Base-by-base conservation (phyloP, 2,113 vertebrate species). In the Mungos mungo region DNA sequence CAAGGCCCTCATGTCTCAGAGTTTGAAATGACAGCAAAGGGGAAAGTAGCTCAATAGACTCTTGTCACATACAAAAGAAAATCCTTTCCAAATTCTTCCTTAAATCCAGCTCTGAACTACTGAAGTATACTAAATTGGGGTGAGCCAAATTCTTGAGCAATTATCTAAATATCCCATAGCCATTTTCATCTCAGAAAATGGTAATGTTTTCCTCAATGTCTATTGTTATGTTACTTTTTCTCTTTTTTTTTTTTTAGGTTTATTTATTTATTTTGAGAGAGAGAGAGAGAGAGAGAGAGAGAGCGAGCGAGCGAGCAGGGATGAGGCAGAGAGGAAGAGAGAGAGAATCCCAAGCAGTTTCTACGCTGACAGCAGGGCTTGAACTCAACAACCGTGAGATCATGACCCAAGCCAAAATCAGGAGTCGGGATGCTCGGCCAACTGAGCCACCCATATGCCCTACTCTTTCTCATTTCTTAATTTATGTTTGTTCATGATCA, bases 1-100 rank as follows among this genome's bases (percentile, higher is more conserved):
- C 7, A 4, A 96, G 74, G n/a, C n/a, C 60, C 41, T 88, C 68
- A 25, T 41, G 6, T 65, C 88, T 88, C 71, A 29, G 41, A 87
- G 45, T 92, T 57, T 87, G 66, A 93, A 89, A 83, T 82, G 83
- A 94, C 83, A 94, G 14, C 27, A 80, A 92, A 77, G 7, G 16
- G 16, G 6, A 83, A 92, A 50, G 57, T 18, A 80, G 41, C 5
- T 86, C 63, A 95, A 66, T 13, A 74, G 38, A 84, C 3, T 81
- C 66, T 76, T 92, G 63, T 83, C 60, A 80, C 31, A 63, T 63
- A 91, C 60, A 79, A 96, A 89, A 89, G 38, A 95, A 97, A 97
- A 50, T 2, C 11, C 41, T 57, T n/a, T 57, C 35, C 12, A 90
- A 96, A 79, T 82, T 79, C 31, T 79, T 41, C 41, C 41, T 41